phyloP scores from a whole-genome alignment of 2,113 vertebrate genomes.

The Vulpes vulpes region DNA sequence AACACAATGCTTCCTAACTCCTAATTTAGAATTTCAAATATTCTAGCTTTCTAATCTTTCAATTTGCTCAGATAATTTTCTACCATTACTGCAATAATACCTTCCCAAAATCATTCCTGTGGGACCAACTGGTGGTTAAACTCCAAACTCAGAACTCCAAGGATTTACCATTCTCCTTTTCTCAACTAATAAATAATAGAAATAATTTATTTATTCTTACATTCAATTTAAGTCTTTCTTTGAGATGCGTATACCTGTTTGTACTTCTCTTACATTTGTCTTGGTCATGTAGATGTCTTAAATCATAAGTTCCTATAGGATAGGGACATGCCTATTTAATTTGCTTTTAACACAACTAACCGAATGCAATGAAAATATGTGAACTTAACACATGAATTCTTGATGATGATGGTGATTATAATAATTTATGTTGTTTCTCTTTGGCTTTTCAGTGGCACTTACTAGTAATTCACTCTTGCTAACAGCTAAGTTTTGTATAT shows the following conservation, averaged over 20 bases:
- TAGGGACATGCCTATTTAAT: constrained; percentile 56
- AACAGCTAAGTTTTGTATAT: neutral
- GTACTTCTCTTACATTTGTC: constrained; percentile 40
- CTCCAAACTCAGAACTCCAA: neutral
- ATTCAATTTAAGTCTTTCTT: constrained; percentile 52
- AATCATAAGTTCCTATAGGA: constrained; percentile 41
- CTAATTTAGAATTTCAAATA: neutral
- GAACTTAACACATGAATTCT: constrained; percentile 54
- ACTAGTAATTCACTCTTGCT: constrained; percentile 56
- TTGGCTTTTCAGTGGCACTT: constrained; percentile 36
- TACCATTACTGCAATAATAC: neutral
- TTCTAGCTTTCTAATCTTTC: neutral
- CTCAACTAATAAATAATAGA: constrained; percentile 57
- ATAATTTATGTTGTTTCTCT: constrained; percentile 68
- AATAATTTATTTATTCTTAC: constrained; percentile 66
- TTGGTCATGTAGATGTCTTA: constrained; percentile 56
- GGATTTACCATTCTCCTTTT: neutral
- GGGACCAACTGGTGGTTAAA: constrained; percentile 3
- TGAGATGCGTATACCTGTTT: constrained; percentile 29
- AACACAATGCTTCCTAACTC: neutral
- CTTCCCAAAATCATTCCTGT: neutral
- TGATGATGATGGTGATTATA: constrained; percentile 43
- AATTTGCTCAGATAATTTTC: constrained; percentile 13
- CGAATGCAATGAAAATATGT: constrained; percentile 49
- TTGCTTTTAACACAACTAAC: constrained; percentile 64